Evolutionary conservation across 2,113 vertebrate species (phyloP).

Genomic region (Uria lomvia): DNA sequence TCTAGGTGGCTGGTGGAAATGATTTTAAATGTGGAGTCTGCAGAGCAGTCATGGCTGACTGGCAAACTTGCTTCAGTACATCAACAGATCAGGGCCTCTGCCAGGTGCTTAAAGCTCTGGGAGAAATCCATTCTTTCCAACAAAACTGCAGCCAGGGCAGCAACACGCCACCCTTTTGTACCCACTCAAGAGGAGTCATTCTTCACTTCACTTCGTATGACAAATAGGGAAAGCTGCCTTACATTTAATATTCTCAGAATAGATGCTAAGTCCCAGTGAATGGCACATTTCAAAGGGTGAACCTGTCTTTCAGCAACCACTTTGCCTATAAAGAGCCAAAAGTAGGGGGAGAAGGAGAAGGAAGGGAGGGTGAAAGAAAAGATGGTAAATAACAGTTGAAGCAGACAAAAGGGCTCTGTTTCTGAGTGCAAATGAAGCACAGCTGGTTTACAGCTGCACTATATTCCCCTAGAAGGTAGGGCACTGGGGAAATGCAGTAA

Average conservation of each 20-base stretch:
- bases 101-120: not conserved
- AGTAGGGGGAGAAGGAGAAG: not conserved
- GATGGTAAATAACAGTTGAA: conserved; percentile 29
- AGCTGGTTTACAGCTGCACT: conserved; percentile 73
- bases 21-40: not conserved
- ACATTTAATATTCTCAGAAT: not conserved
- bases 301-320: conserved; percentile 39
- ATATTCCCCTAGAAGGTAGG: conserved; percentile 32
- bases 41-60: not conserved
- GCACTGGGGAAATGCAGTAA: conserved; percentile 33
- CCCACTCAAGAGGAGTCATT: not conserved
- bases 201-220: not conserved
- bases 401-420: conserved; percentile 75
- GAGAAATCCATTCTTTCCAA: not conserved
- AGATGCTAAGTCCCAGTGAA: not conserved
- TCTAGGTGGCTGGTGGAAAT: not conserved
- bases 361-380: conserved; percentile 16
- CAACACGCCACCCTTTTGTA: not conserved
- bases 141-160: not conserved
- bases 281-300: conserved; percentile 29
- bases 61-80: not conserved
- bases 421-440: conserved; percentile 68
- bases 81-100: not conserved
- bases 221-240: not conserved
- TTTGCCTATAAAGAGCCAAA: conserved; percentile 38